Evolutionary conservation across 2,888 invertebrate species (phyloP).

Genomic region (Troides oblongomaculatus): DNA sequence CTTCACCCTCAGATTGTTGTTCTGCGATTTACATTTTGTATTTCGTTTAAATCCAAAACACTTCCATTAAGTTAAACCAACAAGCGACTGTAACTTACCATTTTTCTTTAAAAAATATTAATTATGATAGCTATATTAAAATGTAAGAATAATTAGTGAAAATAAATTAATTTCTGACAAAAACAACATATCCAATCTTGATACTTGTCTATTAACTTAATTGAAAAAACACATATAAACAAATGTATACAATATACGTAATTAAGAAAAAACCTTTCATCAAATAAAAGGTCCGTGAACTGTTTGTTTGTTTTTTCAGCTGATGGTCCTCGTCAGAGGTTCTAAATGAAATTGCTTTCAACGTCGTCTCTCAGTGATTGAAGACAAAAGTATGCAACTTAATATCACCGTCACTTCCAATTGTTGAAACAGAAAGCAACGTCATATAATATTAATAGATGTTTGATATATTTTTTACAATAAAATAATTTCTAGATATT

Average conservation of each 20-base stretch:
- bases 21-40: constrained; percentile 10
- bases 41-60: constrained; percentile 5
- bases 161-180: too few relatives aligned
- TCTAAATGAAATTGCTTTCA: constrained; percentile 24
- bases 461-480: not conserved
- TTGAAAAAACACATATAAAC: too few relatives aligned
- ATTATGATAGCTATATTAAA: too few relatives aligned
- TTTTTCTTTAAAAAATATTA: too few relatives aligned
- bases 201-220: too few relatives aligned
- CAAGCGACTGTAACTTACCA: not conserved
- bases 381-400: constrained; percentile 20
- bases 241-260: too few relatives aligned
- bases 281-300: too few relatives aligned
- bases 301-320: constrained; percentile 6
- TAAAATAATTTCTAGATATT: too few relatives aligned
- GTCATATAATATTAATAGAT: not conserved
- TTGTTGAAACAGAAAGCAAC: constrained; percentile 20
- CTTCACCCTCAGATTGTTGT: constrained; percentile 5
- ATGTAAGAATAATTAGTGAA: too few relatives aligned
- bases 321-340: constrained; percentile 4
- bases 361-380: constrained; percentile 19
- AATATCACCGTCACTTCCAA: constrained; percentile 16
- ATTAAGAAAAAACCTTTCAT: too few relatives aligned
- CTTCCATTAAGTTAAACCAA: not conserved
- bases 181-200: too few relatives aligned